Base-by-base conservation (phyloP, 1,140 invertebrate genomes). In the Dendroctonus valens region DNA sequence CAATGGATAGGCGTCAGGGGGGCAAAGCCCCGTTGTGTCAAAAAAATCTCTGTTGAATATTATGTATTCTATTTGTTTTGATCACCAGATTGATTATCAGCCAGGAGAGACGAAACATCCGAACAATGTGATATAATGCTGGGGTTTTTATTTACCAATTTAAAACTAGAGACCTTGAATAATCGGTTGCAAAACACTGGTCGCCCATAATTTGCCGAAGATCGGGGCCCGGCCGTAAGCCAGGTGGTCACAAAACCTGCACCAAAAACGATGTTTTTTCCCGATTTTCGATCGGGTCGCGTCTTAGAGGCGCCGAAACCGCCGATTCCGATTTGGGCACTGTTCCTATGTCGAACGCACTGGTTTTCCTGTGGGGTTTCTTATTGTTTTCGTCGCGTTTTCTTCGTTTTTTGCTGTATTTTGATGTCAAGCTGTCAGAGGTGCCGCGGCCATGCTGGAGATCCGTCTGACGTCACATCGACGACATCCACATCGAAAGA, bases 201-300 rank as follows among this genome's bases (percentile, higher is more conserved):
- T 66, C 64, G 67, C 62, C 70, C 72, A 73, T 73, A 69, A 68
- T 71, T 65, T 69, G 67, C 70, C 67, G 65, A 69, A 70, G 67
- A 63, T 58, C 69, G 62, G 68, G 71, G 68, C 68, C 68, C 68
- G 62, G 58, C 67, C 67, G 69, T 61, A 61, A 71, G 69, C 71
- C 72, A 73, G 72, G 70, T 73, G 72, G 72, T 73, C 70, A 71
- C 68, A 61, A 48, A 69, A 73, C 70, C 65, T 70, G 48, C 65
- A 70, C 69, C 65, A 37, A 37, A 54, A 59, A 39, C 42, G 49
- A 52, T 70, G 59, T 65, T 66, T 68, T 65, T 9, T 40, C 46
- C 59, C 58, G 66, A 66, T 55, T 68, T 65, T 58, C 62, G 65
- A 59, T 65, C 61, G 44, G 41, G 48, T 50, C 59, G 51, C 59